A percentile compares a stretch with the other conserved stretches of the same genome.
Evolutionary conservation across 2,888 invertebrate species (phyloP).

Genomic region (Tipula confusa): DNA sequence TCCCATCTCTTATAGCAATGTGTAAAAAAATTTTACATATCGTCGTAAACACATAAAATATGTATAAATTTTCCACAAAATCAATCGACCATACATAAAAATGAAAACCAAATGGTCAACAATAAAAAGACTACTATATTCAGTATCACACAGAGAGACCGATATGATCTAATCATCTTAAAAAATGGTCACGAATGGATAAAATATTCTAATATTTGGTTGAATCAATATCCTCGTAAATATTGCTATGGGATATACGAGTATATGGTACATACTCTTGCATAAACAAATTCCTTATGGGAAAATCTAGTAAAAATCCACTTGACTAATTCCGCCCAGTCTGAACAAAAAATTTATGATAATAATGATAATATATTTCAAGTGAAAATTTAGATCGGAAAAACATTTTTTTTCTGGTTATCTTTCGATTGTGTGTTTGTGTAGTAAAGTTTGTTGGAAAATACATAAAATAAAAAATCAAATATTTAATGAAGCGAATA

Average conservation of each 20-base stretch:
- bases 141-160: not conserved
- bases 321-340: constrained; percentile 12
- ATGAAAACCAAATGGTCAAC: constrained; percentile 1
- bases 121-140: not conserved
- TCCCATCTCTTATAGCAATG: not conserved
- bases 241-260: not conserved
- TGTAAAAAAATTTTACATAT: not conserved
- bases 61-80: not conserved
- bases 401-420: not conserved
- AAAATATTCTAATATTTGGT: constrained; percentile 25
- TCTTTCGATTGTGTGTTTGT: not conserved
- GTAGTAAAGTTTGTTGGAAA: not conserved
- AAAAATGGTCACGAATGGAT: constrained; percentile 25
- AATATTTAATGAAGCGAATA: constrained; percentile 25
- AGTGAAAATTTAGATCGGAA: not conserved
- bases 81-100: not conserved
- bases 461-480: not conserved
- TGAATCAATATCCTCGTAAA: not conserved
- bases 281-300: not conserved
- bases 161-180: constrained; percentile 25
- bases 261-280: not conserved
- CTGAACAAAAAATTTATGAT: constrained; percentile 20
- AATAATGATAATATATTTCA: not conserved
- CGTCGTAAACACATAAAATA: not conserved
- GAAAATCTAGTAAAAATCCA: constrained; percentile 20